phyloP scores from a whole-genome alignment of 2,797 vertebrate genomes.

The Delichon dasypus region DNA sequence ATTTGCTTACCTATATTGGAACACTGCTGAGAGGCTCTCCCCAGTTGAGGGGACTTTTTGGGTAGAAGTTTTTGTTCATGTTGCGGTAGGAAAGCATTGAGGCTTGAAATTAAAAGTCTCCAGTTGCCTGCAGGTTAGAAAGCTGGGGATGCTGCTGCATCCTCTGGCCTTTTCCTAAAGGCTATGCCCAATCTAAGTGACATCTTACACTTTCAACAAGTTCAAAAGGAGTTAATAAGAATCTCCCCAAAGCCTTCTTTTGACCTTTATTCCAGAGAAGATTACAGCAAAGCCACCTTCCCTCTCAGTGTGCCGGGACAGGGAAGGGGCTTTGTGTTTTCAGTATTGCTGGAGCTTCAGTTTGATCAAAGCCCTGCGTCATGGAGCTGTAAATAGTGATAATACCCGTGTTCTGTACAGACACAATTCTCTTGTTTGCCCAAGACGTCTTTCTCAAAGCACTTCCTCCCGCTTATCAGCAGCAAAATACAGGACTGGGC shows the following conservation, averaged over 20 bases:
- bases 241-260: neutral
- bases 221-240: neutral
- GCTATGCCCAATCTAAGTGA: neutral
- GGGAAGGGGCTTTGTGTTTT: neutral
- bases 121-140: neutral
- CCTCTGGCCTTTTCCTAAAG: neutral
- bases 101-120: conserved; percentile 40
- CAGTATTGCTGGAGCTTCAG: neutral
- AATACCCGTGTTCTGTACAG: neutral
- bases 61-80: neutral
- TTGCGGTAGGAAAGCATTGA: neutral
- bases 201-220: neutral
- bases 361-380: neutral
- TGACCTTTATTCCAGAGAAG: neutral
- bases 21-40: neutral
- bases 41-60: neutral
- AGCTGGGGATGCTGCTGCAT: neutral
- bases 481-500: neutral
- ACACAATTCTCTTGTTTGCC: neutral
- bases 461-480: neutral
- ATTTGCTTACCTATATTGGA: conserved; percentile 58
- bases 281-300: neutral
- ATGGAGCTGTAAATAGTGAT: neutral
- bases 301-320: neutral
- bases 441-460: neutral